Conservation (phyloP, 2,797 vertebrate species). For the Phaenicophaeus curvirostris region DNA sequence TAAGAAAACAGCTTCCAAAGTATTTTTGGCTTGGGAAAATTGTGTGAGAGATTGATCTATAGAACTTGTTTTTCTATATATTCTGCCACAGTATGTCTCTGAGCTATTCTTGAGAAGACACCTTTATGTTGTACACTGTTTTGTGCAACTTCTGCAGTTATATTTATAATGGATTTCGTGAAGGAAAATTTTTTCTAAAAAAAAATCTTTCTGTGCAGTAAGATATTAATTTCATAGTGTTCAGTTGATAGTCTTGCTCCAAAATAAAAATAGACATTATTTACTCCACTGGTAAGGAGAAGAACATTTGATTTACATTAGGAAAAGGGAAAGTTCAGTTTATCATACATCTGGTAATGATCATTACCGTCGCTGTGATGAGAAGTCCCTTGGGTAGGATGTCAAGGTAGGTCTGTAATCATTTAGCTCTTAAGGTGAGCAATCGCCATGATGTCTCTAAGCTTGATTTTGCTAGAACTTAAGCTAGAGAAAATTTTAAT, state of each 20-base stretch:
- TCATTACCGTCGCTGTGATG: background rate
- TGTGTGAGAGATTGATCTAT: background rate
- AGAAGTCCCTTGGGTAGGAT: background rate
- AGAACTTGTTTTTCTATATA: background rate
- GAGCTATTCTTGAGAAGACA: background rate
- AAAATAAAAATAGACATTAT: background rate
- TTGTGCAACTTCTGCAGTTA: background rate
- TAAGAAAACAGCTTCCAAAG: too few species aligned
- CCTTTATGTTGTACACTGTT: accelerated
- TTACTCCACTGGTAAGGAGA: background rate
- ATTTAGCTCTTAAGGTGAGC: background rate
- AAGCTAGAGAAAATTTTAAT: background rate
- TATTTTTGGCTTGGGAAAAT: background rate
- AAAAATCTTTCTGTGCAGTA: too few species aligned
- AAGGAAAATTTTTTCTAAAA: too few species aligned
- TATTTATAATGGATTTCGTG: too few species aligned
- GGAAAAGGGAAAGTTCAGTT: background rate
- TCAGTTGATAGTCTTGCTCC: too few species aligned
- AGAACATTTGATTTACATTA: background rate
- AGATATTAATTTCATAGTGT: too few species aligned
- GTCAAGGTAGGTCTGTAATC: background rate
- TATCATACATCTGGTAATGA: background rate
- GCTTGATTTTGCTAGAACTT: background rate
- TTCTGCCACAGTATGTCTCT: background rate
- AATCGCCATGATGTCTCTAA: background rate